phyloP scores from a whole-genome alignment of 92 coral and sea anemone genomes.

The Desmophyllum pertusum region DNA sequence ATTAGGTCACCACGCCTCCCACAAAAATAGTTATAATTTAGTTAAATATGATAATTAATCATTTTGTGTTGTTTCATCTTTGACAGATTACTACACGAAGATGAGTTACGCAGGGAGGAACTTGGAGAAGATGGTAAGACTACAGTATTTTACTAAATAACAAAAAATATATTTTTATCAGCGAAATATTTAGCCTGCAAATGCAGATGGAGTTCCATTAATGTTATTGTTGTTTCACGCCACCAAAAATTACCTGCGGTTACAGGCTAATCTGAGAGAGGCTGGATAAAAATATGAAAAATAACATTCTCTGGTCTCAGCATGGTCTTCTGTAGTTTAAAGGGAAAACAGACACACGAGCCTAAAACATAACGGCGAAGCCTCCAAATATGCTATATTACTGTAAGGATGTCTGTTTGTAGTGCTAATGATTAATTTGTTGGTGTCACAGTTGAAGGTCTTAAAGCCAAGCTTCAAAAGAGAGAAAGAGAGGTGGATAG shows the following conservation, averaged over 20 bases:
- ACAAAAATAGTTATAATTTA: no score
- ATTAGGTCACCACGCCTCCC: no score
- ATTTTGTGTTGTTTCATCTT: background rate
- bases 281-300: no score
- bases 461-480: constrained; percentile 81
- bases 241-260: no score
- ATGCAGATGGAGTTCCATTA: no score
- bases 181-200: no score
- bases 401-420: background rate
- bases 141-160: background rate
- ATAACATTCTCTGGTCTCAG: no score
- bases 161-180: no score
- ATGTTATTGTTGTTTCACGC: no score
- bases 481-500: constrained; percentile 81
- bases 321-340: no score
- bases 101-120: constrained; percentile 79
- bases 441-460: constrained; percentile 72
- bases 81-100: constrained; percentile 77
- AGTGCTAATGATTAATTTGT: background rate
- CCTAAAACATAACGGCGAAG: background rate
- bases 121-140: constrained; percentile 83
- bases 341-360: background rate
- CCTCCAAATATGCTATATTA: background rate
- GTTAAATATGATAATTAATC: no score
- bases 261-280: no score